These are phyloP conservation scores for Ectemnius cavifrons DNA, from an alignment of 2,888 invertebrate species.

Conservation along the genomic window DNA sequence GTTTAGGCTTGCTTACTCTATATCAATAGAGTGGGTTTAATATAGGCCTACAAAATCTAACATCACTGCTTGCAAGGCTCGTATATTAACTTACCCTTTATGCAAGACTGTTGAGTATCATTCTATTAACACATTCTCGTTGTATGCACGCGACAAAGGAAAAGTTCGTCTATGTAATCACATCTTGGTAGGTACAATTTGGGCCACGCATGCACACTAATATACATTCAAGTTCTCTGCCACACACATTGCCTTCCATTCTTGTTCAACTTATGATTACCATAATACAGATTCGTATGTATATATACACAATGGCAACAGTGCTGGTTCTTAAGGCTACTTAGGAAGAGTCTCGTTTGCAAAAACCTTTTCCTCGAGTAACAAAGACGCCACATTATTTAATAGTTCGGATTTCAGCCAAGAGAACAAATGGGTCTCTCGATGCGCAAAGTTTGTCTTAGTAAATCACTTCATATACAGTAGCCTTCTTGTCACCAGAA, in stretches of 20 bases:
- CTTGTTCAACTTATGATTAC: constrained; percentile 31
- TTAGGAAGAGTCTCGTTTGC: constrained; percentile 50
- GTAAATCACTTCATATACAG: constrained; percentile 97
- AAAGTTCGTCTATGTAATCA: constrained; percentile 47
- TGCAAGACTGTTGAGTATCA: constrained; percentile 53
- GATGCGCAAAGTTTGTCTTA: constrained; percentile 24
- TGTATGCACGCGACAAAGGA: constrained; percentile 63
- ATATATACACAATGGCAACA: constrained; percentile 61
- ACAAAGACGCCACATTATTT: constrained; percentile 29
- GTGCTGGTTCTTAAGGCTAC: constrained; percentile 57
- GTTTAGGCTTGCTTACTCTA: constrained; percentile 45
- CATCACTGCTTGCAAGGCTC: constrained; percentile 57
- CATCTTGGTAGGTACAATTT: constrained; percentile 45
- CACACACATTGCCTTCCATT: constrained; percentile 34
- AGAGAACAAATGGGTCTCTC: constrained; percentile 37
- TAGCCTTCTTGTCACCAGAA: constrained; percentile 98
- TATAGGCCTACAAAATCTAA: constrained; percentile 57
- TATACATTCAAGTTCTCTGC: constrained; percentile 50
- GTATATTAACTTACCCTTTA: constrained; percentile 43
- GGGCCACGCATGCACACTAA: constrained; percentile 52
- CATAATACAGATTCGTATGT: constrained; percentile 54
- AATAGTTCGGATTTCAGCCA: constrained; percentile 37
- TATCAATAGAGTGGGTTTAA: constrained; percentile 12
- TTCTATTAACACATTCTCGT: constrained; percentile 67
- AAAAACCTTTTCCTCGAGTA: constrained; percentile 28